phyloP scores from a whole-genome alignment of 1,140 invertebrate species.

The Drosophila nikananu region DNA sequence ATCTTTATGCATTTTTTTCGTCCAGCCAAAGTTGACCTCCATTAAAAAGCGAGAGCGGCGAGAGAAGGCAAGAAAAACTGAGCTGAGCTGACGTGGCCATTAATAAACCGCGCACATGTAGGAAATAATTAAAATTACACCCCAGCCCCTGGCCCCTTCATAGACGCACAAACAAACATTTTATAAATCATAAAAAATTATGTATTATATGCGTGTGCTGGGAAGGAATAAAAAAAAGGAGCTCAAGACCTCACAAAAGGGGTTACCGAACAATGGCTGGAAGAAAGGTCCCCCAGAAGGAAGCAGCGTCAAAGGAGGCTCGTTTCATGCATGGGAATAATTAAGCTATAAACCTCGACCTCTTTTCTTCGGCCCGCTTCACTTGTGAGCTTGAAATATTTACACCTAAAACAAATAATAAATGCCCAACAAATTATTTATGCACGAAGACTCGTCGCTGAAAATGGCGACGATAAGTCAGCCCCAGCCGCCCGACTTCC shows the following conservation, averaged over 20 bases:
- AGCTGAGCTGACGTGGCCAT: conserved; percentile 58
- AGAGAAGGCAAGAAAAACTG: conserved; percentile 4
- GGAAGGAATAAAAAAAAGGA: conserved; percentile 26
- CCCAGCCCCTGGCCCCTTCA: background rate
- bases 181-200: conserved; percentile 83
- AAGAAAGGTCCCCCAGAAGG: conserved; percentile 20
- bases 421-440: conserved; percentile 80
- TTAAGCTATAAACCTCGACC: conserved; percentile 83
- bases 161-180: conserved; percentile 41
- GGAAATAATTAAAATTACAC: conserved; percentile 75
- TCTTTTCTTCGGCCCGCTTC: conserved; percentile 58
- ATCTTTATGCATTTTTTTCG: conserved; percentile 56
- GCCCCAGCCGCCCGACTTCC: conserved; percentile 69
- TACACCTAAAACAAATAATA: conserved; percentile 82
- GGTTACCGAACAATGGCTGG: conserved; percentile 35
- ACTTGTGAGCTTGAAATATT: conserved; percentile 82
- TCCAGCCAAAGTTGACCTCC: conserved; percentile 50
- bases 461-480: conserved; percentile 81
- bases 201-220: conserved; percentile 71
- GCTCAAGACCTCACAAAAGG: conserved; percentile 13
- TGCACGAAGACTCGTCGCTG: conserved; percentile 68
- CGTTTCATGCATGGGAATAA: conserved; percentile 80
- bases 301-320: conserved; percentile 46
- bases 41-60: conserved; percentile 36
- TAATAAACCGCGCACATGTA: conserved; percentile 73